Conservation (phyloP, 2,888 invertebrate genomes). For the Crioceris asparagi region DNA sequence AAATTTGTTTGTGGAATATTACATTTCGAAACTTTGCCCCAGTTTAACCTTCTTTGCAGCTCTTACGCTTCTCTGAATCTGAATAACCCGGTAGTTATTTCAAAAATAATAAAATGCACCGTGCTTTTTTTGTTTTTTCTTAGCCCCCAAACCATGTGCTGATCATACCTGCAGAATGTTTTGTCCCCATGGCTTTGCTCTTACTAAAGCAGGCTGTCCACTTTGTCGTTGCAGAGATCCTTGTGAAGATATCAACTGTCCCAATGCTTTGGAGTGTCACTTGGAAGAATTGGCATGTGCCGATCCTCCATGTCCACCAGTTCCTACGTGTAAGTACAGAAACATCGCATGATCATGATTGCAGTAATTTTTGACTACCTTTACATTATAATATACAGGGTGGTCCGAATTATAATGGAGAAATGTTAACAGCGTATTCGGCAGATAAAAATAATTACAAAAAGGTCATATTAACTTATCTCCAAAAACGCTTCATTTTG, state of each 20-base stretch:
- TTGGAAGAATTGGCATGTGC: conserved; percentile 68
- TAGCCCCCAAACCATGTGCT: conserved; percentile 57
- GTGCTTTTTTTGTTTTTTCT: conserved; percentile 7
- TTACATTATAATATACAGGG: no score
- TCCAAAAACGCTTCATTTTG: no score
- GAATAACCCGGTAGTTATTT: neutral
- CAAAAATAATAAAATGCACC: neutral
- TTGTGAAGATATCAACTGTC: conserved; percentile 64
- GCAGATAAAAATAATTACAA: no score
- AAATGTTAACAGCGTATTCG: no score
- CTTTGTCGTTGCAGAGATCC: conserved; percentile 75
- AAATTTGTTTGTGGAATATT: no score
- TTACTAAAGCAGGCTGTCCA: conserved; percentile 59
- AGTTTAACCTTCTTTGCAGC: no score
- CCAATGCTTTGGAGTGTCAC: conserved; percentile 65
- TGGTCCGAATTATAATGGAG: no score
- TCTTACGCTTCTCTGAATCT: neutral
- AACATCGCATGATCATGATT: no score
- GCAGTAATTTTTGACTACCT: no score
- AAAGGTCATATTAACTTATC: no score
- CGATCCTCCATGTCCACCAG: conserved; percentile 70
- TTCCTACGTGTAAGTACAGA: conserved; percentile 59
- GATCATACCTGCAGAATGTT: conserved; percentile 80
- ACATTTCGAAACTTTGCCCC: no score
- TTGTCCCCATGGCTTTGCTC: conserved; percentile 72